Percentiles rank a stretch among this genome's conserved stretches.
Evolutionary conservation across 2,113 vertebrate species (phyloP).

Genomic region (Toxostoma redivivum): DNA sequence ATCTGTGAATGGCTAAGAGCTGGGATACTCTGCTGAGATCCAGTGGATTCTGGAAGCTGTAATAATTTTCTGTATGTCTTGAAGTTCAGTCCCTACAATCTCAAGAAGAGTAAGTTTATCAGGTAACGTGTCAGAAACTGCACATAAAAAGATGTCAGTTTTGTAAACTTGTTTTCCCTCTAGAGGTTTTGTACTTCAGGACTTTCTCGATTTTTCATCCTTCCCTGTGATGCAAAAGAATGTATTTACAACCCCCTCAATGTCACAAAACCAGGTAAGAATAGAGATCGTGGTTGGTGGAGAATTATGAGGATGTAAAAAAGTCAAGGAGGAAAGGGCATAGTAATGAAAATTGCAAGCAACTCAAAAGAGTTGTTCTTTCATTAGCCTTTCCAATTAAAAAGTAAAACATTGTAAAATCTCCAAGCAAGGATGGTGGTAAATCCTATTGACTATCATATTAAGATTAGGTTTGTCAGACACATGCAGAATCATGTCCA

Average conservation of each 20-base stretch:
- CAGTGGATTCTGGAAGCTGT: conserved; percentile 60
- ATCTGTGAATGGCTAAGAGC: conserved; percentile 64
- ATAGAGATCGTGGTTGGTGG: neutral
- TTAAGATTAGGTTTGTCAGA: neutral
- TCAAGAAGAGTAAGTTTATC: neutral
- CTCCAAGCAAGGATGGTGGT: neutral
- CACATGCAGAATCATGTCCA: neutral
- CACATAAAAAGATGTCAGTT: neutral
- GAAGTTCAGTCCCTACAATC: conserved; percentile 69
- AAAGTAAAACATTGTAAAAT: neutral
- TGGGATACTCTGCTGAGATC: conserved; percentile 61
- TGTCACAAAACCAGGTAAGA: neutral
- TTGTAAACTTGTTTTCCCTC: neutral
- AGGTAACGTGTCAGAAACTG: neutral
- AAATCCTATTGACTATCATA: neutral
- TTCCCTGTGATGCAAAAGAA: neutral
- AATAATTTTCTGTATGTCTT: conserved; percentile 72
- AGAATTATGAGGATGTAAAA: neutral
- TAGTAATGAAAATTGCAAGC: neutral
- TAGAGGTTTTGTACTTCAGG: neutral
- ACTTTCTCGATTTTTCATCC: neutral
- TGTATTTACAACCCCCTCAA: neutral
- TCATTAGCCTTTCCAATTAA: neutral
- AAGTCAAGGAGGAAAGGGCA: neutral
- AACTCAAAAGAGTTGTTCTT: neutral